A percentile compares a stretch with the other conserved stretches of the same genome.
phyloP scores from a whole-genome alignment of 2,888 invertebrate species.

The Strigamia maritima region DNA sequence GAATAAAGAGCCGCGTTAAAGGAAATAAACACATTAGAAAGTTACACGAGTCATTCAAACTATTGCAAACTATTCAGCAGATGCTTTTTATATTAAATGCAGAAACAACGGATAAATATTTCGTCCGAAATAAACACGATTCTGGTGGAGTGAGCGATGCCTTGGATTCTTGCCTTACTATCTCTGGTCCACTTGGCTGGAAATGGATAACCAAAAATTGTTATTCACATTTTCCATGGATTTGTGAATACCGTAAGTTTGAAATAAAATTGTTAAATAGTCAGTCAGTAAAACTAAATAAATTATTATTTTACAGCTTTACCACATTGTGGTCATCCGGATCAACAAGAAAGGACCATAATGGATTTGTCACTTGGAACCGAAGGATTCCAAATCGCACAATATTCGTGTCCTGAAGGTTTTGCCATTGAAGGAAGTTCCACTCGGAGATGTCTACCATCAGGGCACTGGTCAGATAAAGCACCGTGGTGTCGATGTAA shows the following conservation, averaged over 20 bases:
- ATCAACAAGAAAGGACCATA: not conserved
- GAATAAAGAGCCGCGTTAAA: no score
- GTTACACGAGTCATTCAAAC: no score
- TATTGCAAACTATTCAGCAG: not conserved
- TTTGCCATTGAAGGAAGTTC: not conserved
- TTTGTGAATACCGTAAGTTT: constrained; percentile 28
- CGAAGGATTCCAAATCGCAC: not conserved
- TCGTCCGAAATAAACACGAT: not conserved
- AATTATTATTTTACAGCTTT: constrained; percentile 7
- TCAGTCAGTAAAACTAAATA: not conserved
- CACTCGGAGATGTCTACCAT: not conserved
- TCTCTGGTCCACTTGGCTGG: not conserved
- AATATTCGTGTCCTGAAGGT: constrained; percentile 34
- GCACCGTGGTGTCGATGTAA: constrained; percentile 26
- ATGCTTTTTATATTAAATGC: not conserved
- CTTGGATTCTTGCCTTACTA: constrained; percentile 29
- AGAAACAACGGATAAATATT: constrained; percentile 36
- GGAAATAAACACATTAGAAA: no score
- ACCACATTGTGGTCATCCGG: constrained; percentile 21
- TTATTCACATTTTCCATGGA: not conserved
- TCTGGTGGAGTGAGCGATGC: not conserved
- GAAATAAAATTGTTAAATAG: not conserved
- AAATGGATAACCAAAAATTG: constrained; percentile 30
- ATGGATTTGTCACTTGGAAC: not conserved
- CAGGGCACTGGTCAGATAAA: constrained; percentile 17